Percentiles rank a stretch among this genome's conserved stretches.
These are phyloP conservation scores for Xestoiulus laeticollis DNA, from an alignment of 2,888 invertebrate species.

Conservation along the genomic window DNA sequence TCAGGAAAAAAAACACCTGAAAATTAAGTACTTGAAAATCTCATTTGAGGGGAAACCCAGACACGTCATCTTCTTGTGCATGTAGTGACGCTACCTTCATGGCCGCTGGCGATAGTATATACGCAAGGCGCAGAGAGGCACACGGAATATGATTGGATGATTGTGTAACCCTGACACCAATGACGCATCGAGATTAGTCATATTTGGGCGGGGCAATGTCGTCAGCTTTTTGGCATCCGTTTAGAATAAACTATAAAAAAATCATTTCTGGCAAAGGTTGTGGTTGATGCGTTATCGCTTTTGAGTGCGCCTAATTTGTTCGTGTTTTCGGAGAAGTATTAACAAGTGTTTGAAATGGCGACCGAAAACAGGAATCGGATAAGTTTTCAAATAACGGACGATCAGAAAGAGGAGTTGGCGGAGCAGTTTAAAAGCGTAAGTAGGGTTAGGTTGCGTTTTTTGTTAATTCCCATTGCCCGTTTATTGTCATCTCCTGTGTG, in stretches of 20 bases:
- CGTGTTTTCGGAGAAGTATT: not conserved
- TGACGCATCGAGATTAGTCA: not conserved
- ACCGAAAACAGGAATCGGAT: constrained; percentile 49
- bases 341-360: constrained; percentile 47
- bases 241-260: not conserved
- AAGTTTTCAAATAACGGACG: constrained; percentile 68
- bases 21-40: no score
- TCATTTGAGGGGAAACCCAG: no score
- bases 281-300: not conserved
- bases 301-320: constrained; percentile 36
- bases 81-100: no score
- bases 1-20: no score
- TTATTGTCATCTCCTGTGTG: constrained; percentile 1
- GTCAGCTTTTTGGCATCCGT: not conserved
- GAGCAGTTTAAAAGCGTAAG: constrained; percentile 80
- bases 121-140: not conserved
- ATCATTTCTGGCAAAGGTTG: constrained; percentile 48
- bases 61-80: no score
- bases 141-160: not conserved
- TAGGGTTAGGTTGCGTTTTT: constrained; percentile 56
- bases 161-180: not conserved
- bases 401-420: constrained; percentile 78
- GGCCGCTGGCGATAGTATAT: no score
- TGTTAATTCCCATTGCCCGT: not conserved
- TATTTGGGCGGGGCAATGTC: not conserved